Conservation (phyloP, 1,140 invertebrate genomes). For the Lepidurus arcticus region DNA sequence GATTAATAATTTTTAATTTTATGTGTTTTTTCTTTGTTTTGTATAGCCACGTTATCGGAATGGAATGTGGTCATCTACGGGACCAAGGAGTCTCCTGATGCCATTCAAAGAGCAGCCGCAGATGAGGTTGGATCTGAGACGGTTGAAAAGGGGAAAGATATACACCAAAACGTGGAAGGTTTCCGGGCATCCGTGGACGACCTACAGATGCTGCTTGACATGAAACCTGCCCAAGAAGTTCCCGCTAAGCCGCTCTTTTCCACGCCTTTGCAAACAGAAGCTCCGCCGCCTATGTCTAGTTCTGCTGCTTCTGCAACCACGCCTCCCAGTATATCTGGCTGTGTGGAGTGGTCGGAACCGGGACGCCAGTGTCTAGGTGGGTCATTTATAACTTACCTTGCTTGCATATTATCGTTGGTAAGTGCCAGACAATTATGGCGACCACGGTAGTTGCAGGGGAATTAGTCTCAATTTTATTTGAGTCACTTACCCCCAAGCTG, state of each 20-base stretch:
- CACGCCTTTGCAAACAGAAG: not conserved
- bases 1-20: not conserved
- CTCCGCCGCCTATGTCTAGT: not conserved
- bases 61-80: slow-evolving; percentile 57
- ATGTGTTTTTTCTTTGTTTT: slow-evolving; percentile 37
- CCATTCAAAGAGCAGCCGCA: slow-evolving; percentile 38
- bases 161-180: slow-evolving; percentile 41
- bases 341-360: not conserved
- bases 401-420: not conserved
- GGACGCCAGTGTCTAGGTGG: slow-evolving; percentile 13
- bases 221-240: slow-evolving; percentile 33
- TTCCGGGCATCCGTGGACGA: slow-evolving; percentile 33
- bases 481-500: too few species aligned
- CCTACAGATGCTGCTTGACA: slow-evolving; percentile 8
- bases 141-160: slow-evolving; percentile 39
- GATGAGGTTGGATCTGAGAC: not conserved
- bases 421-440: not conserved
- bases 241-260: slow-evolving; percentile 29
- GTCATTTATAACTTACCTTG: slow-evolving; percentile 13
- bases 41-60: slow-evolving; percentile 48
- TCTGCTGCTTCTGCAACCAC: not conserved
- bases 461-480: not conserved
- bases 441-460: not conserved
- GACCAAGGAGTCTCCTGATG: slow-evolving; percentile 49
- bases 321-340: not conserved